Conservation (phyloP, 2,113 vertebrate genomes). For the Rhagologus leucostigma region DNA sequence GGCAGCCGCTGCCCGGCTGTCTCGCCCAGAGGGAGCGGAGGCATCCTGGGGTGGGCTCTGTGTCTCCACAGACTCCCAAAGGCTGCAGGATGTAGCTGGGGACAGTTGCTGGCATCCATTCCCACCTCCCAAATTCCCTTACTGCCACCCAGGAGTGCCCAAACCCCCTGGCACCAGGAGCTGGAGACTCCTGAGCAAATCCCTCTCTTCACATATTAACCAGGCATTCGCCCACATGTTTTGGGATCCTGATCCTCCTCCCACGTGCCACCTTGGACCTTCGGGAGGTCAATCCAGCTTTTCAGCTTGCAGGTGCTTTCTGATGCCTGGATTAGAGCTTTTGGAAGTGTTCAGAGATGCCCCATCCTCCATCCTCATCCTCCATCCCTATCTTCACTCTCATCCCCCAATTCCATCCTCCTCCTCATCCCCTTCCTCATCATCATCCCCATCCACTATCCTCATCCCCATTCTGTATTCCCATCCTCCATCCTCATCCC, state of each 20-base stretch:
- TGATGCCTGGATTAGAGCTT: background rate
- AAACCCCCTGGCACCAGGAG: accelerated
- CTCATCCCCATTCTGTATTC: too few relatives aligned
- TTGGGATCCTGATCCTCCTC: background rate
- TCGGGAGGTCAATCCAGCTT: background rate
- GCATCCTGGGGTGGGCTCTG: background rate
- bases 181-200: background rate
- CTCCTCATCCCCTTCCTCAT: too few relatives aligned
- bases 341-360: background rate
- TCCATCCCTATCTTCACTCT: background rate
- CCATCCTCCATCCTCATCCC: background rate
- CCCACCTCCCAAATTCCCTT: background rate
- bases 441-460: background rate
- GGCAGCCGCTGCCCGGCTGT: background rate
- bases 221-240: accelerated
- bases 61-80: background rate
- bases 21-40: background rate
- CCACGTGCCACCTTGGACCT: background rate
- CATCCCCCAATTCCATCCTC: background rate
- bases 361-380: background rate
- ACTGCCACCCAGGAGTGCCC: background rate
- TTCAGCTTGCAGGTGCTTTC: background rate
- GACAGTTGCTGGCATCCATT: background rate
- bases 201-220: background rate
- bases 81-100: background rate